phyloP scores from a whole-genome alignment of 2,113 vertebrate species.

The Clarias batrachus region DNA sequence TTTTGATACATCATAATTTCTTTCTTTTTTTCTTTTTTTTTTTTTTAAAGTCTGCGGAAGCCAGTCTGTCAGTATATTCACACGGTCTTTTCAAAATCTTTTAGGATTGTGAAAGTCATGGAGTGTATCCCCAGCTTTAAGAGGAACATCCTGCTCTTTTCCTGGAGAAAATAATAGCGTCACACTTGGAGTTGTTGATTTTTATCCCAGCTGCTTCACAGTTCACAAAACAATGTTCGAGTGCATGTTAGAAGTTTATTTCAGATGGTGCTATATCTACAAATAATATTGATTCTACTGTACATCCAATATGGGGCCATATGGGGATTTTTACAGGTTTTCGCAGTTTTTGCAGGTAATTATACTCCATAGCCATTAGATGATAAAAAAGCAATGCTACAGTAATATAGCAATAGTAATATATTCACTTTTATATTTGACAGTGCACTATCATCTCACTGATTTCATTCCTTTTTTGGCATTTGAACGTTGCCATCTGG shows the following conservation, averaged over 20 bases:
- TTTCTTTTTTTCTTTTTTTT: no score
- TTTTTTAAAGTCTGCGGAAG: no score
- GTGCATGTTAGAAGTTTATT: background rate
- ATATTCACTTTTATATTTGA: background rate
- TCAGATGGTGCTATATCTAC: background rate
- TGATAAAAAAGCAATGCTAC: background rate
- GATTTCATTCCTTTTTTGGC: background rate
- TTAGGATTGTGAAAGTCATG: no score
- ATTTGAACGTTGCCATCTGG: background rate
- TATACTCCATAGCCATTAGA: background rate
- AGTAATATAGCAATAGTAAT: no score
- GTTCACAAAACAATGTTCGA: background rate
- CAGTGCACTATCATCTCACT: background rate
- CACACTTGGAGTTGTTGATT: background rate
- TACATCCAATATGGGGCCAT: background rate
- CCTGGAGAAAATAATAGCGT: background rate
- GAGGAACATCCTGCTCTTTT: background rate
- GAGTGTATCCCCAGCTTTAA: no score
- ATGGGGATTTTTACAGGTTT: background rate
- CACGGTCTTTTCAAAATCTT: no score
- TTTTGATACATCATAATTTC: no score
- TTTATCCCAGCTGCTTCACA: background rate
- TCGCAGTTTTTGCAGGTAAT: background rate
- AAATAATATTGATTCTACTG: background rate
- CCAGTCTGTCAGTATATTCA: no score